Conservation (phyloP, 2,113 vertebrate species). For the Leucosticte australis region DNA sequence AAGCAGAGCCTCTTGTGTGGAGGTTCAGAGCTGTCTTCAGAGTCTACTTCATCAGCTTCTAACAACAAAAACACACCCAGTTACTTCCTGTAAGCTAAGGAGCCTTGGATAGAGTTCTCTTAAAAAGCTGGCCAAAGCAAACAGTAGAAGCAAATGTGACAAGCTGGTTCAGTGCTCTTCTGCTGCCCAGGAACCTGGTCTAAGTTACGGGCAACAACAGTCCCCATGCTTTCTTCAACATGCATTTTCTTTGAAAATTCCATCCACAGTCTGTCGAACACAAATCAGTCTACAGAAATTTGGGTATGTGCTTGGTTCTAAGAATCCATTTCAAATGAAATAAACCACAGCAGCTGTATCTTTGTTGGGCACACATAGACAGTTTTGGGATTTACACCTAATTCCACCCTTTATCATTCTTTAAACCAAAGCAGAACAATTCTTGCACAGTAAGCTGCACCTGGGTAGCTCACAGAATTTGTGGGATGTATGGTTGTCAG, state of each 20-base stretch:
- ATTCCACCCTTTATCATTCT: background rate
- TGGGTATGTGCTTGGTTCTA: background rate
- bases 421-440: background rate
- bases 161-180: background rate
- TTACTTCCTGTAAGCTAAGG: background rate
- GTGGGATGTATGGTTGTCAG: background rate
- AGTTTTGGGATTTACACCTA: background rate
- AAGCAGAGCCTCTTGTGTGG: slow-evolving; percentile 89
- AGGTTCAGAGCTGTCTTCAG: slow-evolving; percentile 86
- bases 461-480: background rate
- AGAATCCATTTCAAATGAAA: background rate
- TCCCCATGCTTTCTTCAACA: background rate
- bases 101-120: background rate
- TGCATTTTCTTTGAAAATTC: background rate
- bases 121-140: background rate
- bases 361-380: background rate
- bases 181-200: background rate
- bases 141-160: background rate
- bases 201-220: background rate
- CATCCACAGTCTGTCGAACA: background rate
- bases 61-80: background rate
- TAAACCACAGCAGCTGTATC: background rate
- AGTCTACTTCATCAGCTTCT: slow-evolving; percentile 82
- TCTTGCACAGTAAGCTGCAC: background rate
- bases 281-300: background rate